These are phyloP conservation scores for Bombus superbus DNA, from an alignment of 1,140 invertebrate species.

Conservation along the genomic window DNA sequence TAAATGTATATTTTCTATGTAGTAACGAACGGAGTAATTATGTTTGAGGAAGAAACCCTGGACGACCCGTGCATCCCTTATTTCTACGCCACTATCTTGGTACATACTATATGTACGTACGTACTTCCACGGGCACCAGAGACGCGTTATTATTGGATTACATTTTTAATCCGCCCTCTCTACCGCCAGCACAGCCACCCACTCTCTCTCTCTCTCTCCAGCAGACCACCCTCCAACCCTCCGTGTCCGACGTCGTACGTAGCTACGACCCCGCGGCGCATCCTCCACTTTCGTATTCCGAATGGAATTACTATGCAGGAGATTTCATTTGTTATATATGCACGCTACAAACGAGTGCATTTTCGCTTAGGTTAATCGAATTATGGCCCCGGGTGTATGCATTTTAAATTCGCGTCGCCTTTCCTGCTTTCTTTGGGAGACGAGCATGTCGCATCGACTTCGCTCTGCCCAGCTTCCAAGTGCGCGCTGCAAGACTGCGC, in stretches of 20 bases:
- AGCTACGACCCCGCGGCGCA: slow-evolving; percentile 68
- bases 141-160: slow-evolving; percentile 84
- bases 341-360: slow-evolving; percentile 82
- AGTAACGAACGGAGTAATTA: slow-evolving; percentile 47
- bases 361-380: slow-evolving; percentile 82
- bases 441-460: background rate
- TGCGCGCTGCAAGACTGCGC: background rate
- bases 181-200: slow-evolving; percentile 59
- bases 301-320: slow-evolving; percentile 82
- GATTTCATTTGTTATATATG: slow-evolving; percentile 83
- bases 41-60: slow-evolving; percentile 46
- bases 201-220: slow-evolving; percentile 21
- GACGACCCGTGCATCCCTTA: slow-evolving; percentile 57
- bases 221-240: slow-evolving; percentile 42
- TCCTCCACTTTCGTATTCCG: slow-evolving; percentile 81
- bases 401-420: slow-evolving; percentile 77
- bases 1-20: background rate
- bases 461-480: background rate
- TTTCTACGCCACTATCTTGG: slow-evolving; percentile 66
- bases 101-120: slow-evolving; percentile 69
- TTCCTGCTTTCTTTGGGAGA: slow-evolving; percentile 35
- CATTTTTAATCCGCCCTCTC: slow-evolving; percentile 83
- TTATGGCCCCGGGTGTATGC: slow-evolving; percentile 76
- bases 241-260: slow-evolving; percentile 69
- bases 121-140: slow-evolving; percentile 80